A percentile compares a stretch with the other conserved stretches of the same genome.
Evolutionary conservation across 2,113 vertebrate genomes (phyloP).

Genomic region (Corynorhinus townsendii): DNA sequence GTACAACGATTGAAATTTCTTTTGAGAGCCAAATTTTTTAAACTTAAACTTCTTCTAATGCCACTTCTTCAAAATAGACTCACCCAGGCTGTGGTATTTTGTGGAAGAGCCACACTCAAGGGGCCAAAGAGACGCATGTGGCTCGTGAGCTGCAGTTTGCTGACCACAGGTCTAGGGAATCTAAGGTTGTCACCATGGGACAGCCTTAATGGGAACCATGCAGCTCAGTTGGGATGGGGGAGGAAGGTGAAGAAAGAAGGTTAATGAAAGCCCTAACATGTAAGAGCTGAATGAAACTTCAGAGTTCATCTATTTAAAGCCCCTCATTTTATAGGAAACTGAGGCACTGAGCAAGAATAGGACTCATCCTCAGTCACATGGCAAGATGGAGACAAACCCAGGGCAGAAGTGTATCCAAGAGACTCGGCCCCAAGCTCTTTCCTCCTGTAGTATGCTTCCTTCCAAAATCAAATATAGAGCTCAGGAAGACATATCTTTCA

Average conservation of each 20-base stretch:
- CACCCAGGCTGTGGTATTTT: too few relatives aligned
- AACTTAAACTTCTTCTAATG: too few relatives aligned
- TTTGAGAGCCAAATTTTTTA: too few relatives aligned
- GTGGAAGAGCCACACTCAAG: too few relatives aligned
- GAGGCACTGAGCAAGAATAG: slow-evolving; percentile 26
- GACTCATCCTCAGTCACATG: background rate
- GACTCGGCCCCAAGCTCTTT: background rate
- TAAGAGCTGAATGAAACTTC: background rate
- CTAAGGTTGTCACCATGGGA: background rate
- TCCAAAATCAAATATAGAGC: slow-evolving; percentile 32
- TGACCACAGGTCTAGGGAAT: background rate
- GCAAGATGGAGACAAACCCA: slow-evolving; percentile 24
- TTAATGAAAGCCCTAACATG: background rate
- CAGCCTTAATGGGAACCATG: background rate
- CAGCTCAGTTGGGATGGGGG: background rate
- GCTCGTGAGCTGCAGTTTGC: too few relatives aligned
- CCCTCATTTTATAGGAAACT: background rate
- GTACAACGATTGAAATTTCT: too few relatives aligned
- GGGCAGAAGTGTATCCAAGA: background rate
- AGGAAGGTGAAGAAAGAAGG: background rate
- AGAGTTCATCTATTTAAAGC: slow-evolving; percentile 32
- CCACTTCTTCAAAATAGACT: too few relatives aligned
- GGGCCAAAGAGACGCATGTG: too few relatives aligned
- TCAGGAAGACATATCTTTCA: slow-evolving; percentile 44
- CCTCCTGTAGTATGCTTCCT: background rate